These are phyloP conservation scores for Cremastinae sp. DNA, from an alignment of 2,888 invertebrate species.

Conservation along the genomic window DNA sequence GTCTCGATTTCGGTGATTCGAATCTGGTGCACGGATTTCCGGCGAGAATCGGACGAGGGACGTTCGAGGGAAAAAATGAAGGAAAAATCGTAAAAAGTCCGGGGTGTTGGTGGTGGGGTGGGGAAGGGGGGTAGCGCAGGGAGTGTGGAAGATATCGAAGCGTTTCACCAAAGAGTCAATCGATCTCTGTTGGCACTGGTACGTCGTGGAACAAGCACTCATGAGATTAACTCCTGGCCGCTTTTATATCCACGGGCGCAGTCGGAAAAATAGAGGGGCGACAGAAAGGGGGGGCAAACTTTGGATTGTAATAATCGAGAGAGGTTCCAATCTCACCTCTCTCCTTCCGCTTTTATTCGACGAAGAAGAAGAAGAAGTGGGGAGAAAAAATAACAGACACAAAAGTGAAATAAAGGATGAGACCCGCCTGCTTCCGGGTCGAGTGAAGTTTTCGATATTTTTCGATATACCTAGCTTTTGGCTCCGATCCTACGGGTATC, in stretches of 20 bases:
- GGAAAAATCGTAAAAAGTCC: neutral
- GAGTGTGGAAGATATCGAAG: conserved; percentile 42
- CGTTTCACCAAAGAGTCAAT: conserved; percentile 58
- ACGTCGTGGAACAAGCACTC: conserved; percentile 59
- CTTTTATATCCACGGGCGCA: conserved; percentile 23
- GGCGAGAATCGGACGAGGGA: conserved; percentile 31
- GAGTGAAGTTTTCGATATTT: too few relatives aligned
- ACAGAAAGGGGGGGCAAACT: conserved; percentile 30
- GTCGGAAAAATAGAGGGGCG: conserved; percentile 19
- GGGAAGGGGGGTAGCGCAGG: conserved; percentile 18
- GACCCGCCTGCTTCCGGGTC: too few relatives aligned
- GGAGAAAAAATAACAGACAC: too few relatives aligned
- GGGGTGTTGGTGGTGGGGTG: conserved; percentile 5
- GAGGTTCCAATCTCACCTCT: conserved; percentile 34
- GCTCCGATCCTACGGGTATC: too few relatives aligned
- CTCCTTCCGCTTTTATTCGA: conserved; percentile 10
- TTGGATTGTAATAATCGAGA: conserved; percentile 55
- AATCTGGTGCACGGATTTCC: conserved; percentile 53
- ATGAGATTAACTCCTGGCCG: conserved; percentile 56
- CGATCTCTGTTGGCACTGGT: conserved; percentile 60
- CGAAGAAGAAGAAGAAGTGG: neutral
- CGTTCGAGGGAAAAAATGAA: conserved; percentile 3
- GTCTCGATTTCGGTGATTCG: conserved; percentile 48
- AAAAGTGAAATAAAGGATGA: too few relatives aligned
- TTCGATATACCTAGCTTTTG: too few relatives aligned